A percentile compares a stretch with the other conserved stretches of the same genome.
phyloP scores from a whole-genome alignment of 2,797 vertebrate species.

The Molossus alvarezi region DNA sequence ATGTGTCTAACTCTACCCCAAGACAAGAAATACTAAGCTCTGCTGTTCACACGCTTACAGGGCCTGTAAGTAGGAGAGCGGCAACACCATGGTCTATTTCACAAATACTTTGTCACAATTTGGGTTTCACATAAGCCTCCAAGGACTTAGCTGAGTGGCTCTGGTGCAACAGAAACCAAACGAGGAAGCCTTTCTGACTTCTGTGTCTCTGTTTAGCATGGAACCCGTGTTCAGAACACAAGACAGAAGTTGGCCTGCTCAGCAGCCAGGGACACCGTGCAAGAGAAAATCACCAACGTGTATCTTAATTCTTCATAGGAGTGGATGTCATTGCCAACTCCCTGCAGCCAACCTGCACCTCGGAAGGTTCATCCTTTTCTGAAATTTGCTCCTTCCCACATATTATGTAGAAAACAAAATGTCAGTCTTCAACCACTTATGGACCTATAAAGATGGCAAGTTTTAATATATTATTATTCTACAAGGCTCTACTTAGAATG shows the following conservation, averaged over 20 bases:
- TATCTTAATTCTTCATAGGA: neutral
- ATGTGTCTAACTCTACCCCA: neutral
- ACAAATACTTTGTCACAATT: neutral
- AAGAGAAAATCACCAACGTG: neutral
- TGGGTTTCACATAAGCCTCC: neutral
- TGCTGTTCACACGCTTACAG: no score
- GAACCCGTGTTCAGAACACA: neutral
- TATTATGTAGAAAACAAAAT: neutral
- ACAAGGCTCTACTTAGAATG: neutral
- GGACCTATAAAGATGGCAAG: neutral
- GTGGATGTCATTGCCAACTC: neutral
- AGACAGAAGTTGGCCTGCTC: neutral
- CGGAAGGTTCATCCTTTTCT: neutral
- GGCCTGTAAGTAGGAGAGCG: fast-evolving
- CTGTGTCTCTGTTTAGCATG: neutral
- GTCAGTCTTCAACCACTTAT: neutral
- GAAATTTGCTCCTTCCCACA: neutral
- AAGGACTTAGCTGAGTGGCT: neutral
- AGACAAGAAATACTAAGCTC: neutral
- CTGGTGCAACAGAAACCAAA: neutral
- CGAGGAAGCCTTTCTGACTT: neutral
- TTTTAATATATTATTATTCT: neutral
- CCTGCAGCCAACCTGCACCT: no score
- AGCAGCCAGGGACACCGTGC: fast-evolving
- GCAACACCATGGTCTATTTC: neutral